Evolutionary conservation across 2,797 vertebrate genomes (phyloP).

Genomic region (Tangara arthus): DNA sequence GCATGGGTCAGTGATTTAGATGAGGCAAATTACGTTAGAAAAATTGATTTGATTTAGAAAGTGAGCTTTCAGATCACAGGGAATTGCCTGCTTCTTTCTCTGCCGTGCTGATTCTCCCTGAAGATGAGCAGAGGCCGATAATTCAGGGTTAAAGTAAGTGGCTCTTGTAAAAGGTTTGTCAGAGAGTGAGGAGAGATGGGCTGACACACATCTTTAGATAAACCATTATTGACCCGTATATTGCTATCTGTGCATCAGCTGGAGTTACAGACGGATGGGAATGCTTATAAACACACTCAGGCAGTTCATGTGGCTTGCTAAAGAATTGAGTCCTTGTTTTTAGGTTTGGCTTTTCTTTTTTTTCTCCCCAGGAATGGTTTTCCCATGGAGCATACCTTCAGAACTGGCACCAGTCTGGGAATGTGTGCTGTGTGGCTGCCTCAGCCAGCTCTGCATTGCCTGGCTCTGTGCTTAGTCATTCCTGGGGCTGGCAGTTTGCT

Average conservation of each 20-base stretch:
- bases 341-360: not conserved
- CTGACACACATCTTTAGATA: not conserved
- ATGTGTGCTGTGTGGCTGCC: not conserved
- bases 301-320: not conserved
- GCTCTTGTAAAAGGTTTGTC: constrained; percentile 2
- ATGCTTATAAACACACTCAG: not conserved
- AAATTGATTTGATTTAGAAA: constrained; percentile 61
- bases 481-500: not conserved
- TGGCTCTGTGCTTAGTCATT: constrained; percentile 31
- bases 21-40: constrained; percentile 52
- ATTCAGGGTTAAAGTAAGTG: constrained; percentile 36
- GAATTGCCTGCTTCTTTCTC: constrained; percentile 33
- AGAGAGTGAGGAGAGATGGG: not conserved
- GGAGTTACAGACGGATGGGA: fast-evolving
- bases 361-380: not conserved
- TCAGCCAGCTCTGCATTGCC: not conserved
- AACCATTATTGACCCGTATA: not conserved
- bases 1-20: constrained; percentile 50
- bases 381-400: not conserved
- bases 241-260: not conserved
- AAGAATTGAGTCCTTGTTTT: not conserved
- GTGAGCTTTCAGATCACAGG: constrained; percentile 25
- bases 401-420: not conserved
- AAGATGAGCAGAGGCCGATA: constrained; percentile 21
- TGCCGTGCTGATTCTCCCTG: not conserved